A percentile compares a stretch with the other conserved stretches of the same genome.
These are phyloP conservation scores for Chelonus formosanus DNA, from an alignment of 2,888 invertebrate species.

Conservation along the genomic window DNA sequence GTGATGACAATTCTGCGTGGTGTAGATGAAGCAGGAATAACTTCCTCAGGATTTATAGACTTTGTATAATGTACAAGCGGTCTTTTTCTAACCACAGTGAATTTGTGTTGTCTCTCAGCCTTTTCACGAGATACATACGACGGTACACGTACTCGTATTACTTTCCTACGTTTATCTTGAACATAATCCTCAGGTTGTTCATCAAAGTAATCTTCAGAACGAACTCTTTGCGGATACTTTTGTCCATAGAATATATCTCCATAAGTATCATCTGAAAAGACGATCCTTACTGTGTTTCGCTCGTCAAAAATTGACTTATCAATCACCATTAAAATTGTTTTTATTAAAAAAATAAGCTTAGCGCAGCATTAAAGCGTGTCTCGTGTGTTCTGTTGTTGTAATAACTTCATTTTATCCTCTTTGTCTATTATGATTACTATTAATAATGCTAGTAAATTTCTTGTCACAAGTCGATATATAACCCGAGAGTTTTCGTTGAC, in stretches of 20 bases:
- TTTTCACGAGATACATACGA: constrained; percentile 48
- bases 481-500: constrained; percentile 42
- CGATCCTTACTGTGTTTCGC: constrained; percentile 33
- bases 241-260: constrained; percentile 40
- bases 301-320: constrained; percentile 20
- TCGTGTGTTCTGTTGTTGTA: constrained; percentile 5
- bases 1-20: constrained; percentile 57
- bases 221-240: constrained; percentile 37
- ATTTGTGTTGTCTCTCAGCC: constrained; percentile 53
- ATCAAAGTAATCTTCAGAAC: constrained; percentile 23
- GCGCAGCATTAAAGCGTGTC: constrained; percentile 32
- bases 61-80: constrained; percentile 50
- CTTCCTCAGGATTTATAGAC: constrained; percentile 27
- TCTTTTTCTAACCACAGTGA: constrained; percentile 58
- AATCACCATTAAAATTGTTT: constrained; percentile 25
- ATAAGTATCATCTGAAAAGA: constrained; percentile 46
- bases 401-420: neutral
- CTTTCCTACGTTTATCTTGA: constrained; percentile 51
- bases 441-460: constrained; percentile 12
- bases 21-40: constrained; percentile 33
- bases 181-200: constrained; percentile 17
- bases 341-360: constrained; percentile 27
- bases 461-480: constrained; percentile 28
- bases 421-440: too few relatives aligned
- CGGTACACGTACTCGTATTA: constrained; percentile 62